Evolutionary conservation across 1,140 invertebrate genomes (phyloP).

Genomic region (Plectrocnemia conspersa): DNA sequence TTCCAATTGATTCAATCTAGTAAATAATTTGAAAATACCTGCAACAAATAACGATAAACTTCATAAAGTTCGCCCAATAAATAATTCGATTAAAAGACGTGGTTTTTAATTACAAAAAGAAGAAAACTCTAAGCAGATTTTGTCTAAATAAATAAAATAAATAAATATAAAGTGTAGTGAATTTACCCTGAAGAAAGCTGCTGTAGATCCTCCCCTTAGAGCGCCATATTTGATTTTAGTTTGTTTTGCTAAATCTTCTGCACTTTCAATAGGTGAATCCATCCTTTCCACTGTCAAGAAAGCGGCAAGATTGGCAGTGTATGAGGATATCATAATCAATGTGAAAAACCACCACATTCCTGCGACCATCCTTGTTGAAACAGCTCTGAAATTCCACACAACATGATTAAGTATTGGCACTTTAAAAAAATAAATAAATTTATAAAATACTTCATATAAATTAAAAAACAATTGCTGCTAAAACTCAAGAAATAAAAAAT

Average conservation of each 20-base stretch:
- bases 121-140: background rate
- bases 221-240: constrained; percentile 96
- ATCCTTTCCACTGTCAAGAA: constrained; percentile 95
- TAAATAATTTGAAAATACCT: too few species aligned
- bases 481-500: background rate
- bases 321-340: constrained; percentile 96
- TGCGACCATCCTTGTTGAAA: constrained; percentile 85
- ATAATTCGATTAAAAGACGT: background rate
- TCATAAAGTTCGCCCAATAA: background rate
- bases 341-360: constrained; percentile 98
- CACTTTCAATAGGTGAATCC: constrained; percentile 92
- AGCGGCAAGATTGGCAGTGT: constrained; percentile 95
- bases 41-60: background rate
- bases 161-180: background rate
- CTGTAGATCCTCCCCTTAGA: constrained; percentile 86
- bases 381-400: constrained; percentile 57
- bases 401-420: background rate
- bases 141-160: background rate
- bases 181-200: constrained; percentile 82
- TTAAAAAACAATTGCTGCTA: background rate
- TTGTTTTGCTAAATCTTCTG: constrained; percentile 94
- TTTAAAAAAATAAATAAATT: constrained; percentile 3
- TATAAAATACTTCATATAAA: constrained; percentile 1
- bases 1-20: too few species aligned
- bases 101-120: background rate